Conservation (phyloP, 2,113 vertebrate species). For the Cranoglanis bouderius region DNA sequence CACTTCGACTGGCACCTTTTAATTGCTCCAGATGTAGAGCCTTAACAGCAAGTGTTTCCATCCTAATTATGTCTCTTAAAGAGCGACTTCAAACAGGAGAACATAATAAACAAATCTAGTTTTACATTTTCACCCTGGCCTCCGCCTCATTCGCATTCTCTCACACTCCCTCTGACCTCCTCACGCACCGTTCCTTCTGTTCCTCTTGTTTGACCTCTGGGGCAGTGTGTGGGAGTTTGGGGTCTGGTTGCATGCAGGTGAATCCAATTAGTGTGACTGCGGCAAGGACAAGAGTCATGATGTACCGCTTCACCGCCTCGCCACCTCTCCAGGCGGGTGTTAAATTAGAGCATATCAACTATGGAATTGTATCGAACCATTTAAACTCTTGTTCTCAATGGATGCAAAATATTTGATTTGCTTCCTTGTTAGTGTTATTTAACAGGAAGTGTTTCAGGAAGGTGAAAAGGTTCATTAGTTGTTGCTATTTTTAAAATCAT, state of each 20-base stretch:
- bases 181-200: slow-evolving; percentile 30
- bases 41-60: slow-evolving; percentile 65
- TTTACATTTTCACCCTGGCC: slow-evolving; percentile 51
- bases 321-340: slow-evolving; percentile 61
- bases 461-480: not conserved
- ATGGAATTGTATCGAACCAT: slow-evolving; percentile 38
- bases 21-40: slow-evolving; percentile 73
- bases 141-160: not conserved
- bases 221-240: slow-evolving; percentile 53
- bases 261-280: slow-evolving; percentile 69
- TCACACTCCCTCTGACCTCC: slow-evolving; percentile 40
- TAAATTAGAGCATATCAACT: slow-evolving; percentile 67
- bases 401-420: not conserved
- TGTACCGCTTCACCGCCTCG: slow-evolving; percentile 60
- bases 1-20: slow-evolving; percentile 71
- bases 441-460: not conserved
- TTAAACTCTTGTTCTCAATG: not conserved
- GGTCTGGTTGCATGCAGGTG: slow-evolving; percentile 64
- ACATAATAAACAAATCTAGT: slow-evolving; percentile 65
- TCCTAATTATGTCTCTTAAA: slow-evolving; percentile 75
- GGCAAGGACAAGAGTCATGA: slow-evolving; percentile 53
- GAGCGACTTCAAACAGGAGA: slow-evolving; percentile 70
- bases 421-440: not conserved
- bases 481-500: not conserved
- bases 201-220: slow-evolving; percentile 51